Evolutionary conservation across 2,888 invertebrate genomes (phyloP).

Genomic region (Rhamnusium bicolor): DNA sequence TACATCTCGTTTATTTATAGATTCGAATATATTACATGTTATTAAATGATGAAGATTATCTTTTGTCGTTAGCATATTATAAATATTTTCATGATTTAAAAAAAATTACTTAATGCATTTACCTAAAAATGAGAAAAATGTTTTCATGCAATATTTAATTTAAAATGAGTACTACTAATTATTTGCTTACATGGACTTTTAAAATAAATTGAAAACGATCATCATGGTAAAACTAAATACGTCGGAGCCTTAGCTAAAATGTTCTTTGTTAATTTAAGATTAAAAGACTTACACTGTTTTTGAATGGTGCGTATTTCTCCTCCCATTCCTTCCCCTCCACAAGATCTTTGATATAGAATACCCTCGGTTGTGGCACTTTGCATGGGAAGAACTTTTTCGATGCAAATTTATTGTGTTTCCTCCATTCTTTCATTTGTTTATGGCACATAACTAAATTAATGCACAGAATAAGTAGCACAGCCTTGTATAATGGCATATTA

Average conservation of each 20-base stretch:
- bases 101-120: too few species aligned
- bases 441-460: not conserved
- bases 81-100: too few species aligned
- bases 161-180: too few species aligned
- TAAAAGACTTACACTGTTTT: not conserved
- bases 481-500: not conserved
- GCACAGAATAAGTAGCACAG: not conserved
- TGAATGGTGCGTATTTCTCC: not conserved
- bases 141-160: too few species aligned
- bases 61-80: too few species aligned
- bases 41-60: not conserved
- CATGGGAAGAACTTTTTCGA: conserved; percentile 16
- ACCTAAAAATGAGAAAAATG: too few species aligned
- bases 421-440: not conserved
- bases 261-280: too few species aligned
- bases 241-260: too few species aligned
- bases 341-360: conserved; percentile 11
- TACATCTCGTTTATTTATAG: not conserved
- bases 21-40: not conserved
- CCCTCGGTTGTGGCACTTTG: conserved; percentile 7
- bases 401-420: not conserved
- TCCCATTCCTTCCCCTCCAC: not conserved
- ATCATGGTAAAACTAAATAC: too few species aligned
- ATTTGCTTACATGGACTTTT: not conserved
- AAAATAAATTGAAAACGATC: not conserved